Percentiles rank a stretch among this genome's conserved stretches.
Evolutionary conservation across 2,888 invertebrate genomes (phyloP).

Genomic region (Drosophila pegasa): DNA sequence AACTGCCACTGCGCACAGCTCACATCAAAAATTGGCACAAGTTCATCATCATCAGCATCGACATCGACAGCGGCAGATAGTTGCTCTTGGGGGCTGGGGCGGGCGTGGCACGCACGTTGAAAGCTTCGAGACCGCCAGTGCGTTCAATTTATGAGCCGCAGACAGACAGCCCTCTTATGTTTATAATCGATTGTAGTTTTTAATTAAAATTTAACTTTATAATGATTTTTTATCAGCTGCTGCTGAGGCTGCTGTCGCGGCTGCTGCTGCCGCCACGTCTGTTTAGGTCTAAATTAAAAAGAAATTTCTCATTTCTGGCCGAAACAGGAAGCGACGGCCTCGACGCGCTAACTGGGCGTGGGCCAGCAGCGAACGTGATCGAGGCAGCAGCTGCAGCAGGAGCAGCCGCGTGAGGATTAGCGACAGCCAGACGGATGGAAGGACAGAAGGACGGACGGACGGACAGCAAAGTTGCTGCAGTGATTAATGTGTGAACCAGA

Average conservation of each 20-base stretch:
- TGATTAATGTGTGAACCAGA: slow-evolving; percentile 70
- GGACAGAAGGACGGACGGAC: too few species aligned
- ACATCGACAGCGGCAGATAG: neutral
- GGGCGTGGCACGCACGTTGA: slow-evolving; percentile 67
- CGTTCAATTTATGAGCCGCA: slow-evolving; percentile 78
- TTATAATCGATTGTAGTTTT: slow-evolving; percentile 79
- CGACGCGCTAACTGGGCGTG: slow-evolving; percentile 71
- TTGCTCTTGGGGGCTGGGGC: slow-evolving; percentile 11
- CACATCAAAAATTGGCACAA: slow-evolving; percentile 73
- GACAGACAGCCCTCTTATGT: slow-evolving; percentile 60
- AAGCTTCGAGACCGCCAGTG: slow-evolving; percentile 67
- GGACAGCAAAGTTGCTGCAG: slow-evolving; percentile 26
- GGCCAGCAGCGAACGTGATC: slow-evolving; percentile 55
- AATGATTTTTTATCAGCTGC: slow-evolving; percentile 84
- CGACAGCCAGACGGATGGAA: too few species aligned
- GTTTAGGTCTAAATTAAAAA: slow-evolving; percentile 82
- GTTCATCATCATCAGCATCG: slow-evolving; percentile 69
- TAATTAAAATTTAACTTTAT: slow-evolving; percentile 84
- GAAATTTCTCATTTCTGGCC: slow-evolving; percentile 81
- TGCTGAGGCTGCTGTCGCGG: slow-evolving; percentile 13
- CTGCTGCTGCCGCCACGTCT: slow-evolving; percentile 26
- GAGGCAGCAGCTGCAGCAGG: slow-evolving; percentile 22
- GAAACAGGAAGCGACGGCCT: slow-evolving; percentile 65
- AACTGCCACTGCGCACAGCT: slow-evolving; percentile 72
- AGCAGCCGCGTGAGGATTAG: slow-evolving; percentile 33